Conservation (phyloP, 1,140 invertebrate genomes). For the Euwallacea fornicatus region DNA sequence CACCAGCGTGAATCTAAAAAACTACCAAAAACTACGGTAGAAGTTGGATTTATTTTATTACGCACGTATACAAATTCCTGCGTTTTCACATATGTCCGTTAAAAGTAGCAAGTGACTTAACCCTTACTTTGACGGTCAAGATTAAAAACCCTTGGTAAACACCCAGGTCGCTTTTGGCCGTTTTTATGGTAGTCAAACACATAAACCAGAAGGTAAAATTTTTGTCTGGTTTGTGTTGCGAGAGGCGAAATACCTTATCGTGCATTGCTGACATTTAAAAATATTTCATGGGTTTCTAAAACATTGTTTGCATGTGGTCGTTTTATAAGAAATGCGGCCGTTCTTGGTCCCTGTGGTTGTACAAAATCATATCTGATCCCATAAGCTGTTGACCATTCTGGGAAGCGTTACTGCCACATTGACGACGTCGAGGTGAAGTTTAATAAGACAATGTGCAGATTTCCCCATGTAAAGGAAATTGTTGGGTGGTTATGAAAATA, state of each 20-base stretch:
- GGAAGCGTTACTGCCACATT: too few relatives aligned
- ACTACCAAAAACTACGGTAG: too few relatives aligned
- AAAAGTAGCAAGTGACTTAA: slow-evolving; percentile 38
- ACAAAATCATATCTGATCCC: too few relatives aligned
- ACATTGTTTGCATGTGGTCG: background rate
- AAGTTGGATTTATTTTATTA: slow-evolving; percentile 24
- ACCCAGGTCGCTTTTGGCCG: slow-evolving; percentile 20
- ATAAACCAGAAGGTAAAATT: slow-evolving; percentile 35
- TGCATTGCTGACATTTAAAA: background rate
- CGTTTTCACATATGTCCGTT: slow-evolving; percentile 39
- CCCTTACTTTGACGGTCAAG: slow-evolving; percentile 33
- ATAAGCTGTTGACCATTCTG: too few relatives aligned
- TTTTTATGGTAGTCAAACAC: slow-evolving; percentile 37
- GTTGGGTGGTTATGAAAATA: too few relatives aligned
- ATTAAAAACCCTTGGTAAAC: slow-evolving; percentile 34
- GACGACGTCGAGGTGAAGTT: too few relatives aligned
- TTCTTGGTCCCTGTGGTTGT: too few relatives aligned
- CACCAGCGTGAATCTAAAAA: too few relatives aligned
- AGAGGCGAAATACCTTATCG: background rate
- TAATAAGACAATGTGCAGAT: too few relatives aligned
- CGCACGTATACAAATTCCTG: slow-evolving; percentile 25
- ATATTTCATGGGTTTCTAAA: background rate
- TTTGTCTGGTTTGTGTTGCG: slow-evolving; percentile 6
- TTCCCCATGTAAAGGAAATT: too few relatives aligned
- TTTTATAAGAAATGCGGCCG: too few relatives aligned